Evolutionary conservation across 2,113 vertebrate genomes (phyloP), one percentile per base, ranked within the genome.

Genomic region (Trachemys scripta): DNA sequence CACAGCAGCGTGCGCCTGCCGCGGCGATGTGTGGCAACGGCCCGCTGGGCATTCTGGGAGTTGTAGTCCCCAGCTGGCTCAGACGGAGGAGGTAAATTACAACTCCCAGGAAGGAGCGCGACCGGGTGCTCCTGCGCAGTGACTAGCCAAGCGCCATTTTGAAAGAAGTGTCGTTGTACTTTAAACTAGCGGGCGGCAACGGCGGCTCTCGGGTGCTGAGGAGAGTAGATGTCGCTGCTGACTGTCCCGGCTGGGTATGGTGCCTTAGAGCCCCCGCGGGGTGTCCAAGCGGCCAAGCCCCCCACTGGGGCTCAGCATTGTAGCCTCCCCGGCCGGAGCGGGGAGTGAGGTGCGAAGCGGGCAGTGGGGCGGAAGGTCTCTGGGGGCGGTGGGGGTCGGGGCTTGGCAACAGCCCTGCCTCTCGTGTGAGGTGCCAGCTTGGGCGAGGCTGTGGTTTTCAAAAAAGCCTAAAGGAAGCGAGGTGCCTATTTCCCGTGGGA

Each of bases 261-360:
- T 12, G 56, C 19, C 53, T 14, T 4, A 13, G 50, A 47, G 62
- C 31, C 14, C 13, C 31, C 47, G 27, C 47, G 8, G 14, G 19
- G 12, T 16, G 3, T 19, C 5, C 7, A 3, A 2, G 54, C 38
- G 3, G 12, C 5, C 7, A 3, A 2, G 54, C 38, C 11, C 50
- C 20, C 1, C 3, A 1, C 1, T 0, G 0, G 31, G 0, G 0
- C 14, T 1, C 9, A 10, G 10, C 47, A 4, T 29, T 14, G 20
- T 20, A 20, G 0, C 8, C 31, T 65, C 59, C 27, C 3, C 13
- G 59, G 11, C 59, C 11, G 57, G 81, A 38, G 89, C 93, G 91
- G 86, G 45, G 35, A 59, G 3, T 1, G 0, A 49, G 10, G n/a
- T n/a, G 38, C 1, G 12, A 0, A 1, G 47, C 1, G 10, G 79